Percentiles rank a stretch among this genome's conserved stretches.
These are phyloP conservation scores for Benitochromis conjunctus DNA, from an alignment of 2,113 vertebrate genomes.

Conservation along the genomic window DNA sequence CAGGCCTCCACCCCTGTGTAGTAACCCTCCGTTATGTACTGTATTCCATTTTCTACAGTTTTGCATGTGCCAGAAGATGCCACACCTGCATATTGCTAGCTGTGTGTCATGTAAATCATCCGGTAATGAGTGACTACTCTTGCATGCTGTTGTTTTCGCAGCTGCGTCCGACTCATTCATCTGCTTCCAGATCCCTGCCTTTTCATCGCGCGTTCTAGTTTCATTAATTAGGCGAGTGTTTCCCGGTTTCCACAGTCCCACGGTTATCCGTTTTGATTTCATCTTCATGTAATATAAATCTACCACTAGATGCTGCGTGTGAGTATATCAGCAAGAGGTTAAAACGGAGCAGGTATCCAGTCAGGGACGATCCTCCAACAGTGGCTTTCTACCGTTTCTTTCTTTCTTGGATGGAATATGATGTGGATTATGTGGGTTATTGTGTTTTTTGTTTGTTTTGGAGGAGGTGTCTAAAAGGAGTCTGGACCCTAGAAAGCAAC, in stretches of 20 bases:
- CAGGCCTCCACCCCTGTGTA: background rate
- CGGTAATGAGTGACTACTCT: background rate
- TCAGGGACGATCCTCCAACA: background rate
- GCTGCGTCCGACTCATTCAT: background rate
- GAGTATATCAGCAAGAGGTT: background rate
- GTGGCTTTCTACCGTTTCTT: background rate
- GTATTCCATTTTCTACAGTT: background rate
- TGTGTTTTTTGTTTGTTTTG: background rate
- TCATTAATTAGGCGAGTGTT: background rate
- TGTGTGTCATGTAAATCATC: background rate
- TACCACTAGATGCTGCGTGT: background rate
- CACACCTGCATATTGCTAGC: slow-evolving; percentile 3
- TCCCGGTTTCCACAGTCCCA: background rate
- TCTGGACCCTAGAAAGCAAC: background rate
- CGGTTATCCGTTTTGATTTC: background rate
- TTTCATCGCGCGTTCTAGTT: background rate
- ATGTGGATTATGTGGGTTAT: background rate
- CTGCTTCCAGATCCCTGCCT: background rate
- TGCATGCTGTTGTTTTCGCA: background rate
- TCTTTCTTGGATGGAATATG: background rate
- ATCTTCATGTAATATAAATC: background rate
- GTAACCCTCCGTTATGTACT: background rate
- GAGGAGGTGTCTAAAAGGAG: background rate
- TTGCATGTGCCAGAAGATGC: background rate
- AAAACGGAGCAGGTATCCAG: background rate